Percentiles rank a stretch among this genome's conserved stretches.
phyloP scores from a whole-genome alignment of 2,113 vertebrate species.

The Macroglossus sobrinus region DNA sequence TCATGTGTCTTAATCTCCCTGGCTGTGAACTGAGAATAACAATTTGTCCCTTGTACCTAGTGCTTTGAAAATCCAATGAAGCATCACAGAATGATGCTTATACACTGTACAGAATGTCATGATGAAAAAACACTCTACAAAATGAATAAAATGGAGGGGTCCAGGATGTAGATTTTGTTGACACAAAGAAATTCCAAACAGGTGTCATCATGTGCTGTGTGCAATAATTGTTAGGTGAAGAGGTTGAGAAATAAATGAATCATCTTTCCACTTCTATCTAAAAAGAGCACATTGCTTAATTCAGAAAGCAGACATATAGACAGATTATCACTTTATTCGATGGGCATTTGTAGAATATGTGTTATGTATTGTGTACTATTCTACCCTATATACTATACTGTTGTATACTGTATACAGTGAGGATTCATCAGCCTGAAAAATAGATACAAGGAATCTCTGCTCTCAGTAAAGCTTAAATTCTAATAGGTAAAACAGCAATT shows the following conservation, averaged over 20 bases:
- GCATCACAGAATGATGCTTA: background rate
- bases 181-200: background rate
- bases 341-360: too few species aligned
- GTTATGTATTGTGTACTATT: accelerated
- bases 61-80: background rate
- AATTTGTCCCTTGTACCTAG: background rate
- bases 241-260: background rate
- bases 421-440: background rate
- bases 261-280: background rate
- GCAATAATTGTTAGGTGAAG: background rate
- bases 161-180: background rate
- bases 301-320: background rate
- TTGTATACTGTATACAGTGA: background rate
- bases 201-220: background rate
- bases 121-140: background rate
- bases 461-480: background rate
- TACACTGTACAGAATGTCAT: background rate
- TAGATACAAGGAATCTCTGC: background rate
- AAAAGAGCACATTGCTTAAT: background rate
- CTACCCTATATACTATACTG: too few species aligned
- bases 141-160: background rate
- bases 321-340: background rate
- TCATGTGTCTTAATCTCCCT: background rate
- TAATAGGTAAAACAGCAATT: background rate
- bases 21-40: background rate